A percentile compares a stretch with the other conserved stretches of the same genome.
Evolutionary conservation across 2,113 vertebrate species (phyloP).

Genomic region (Ursus arctos): DNA sequence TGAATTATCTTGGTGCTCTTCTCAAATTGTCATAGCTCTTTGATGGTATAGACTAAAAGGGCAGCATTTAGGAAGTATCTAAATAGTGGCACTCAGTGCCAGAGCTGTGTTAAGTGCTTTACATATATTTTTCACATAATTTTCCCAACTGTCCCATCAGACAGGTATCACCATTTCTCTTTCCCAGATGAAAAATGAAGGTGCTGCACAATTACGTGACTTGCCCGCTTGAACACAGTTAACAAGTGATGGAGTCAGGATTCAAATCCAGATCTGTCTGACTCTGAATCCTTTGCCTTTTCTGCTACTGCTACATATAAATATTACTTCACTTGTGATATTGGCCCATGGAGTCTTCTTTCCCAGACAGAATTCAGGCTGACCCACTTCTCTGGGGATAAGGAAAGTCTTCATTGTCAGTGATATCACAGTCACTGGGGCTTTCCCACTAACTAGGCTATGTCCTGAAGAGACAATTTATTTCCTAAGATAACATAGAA

Average conservation of each 20-base stretch:
- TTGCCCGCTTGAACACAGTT: neutral
- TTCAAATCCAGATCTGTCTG: neutral
- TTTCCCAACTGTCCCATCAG: neutral
- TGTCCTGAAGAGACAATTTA: neutral
- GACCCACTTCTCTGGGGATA: neutral
- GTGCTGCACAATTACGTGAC: neutral
- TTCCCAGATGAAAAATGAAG: neutral
- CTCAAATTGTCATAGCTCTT: neutral
- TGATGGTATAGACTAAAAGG: neutral
- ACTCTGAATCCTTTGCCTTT: slow-evolving; percentile 32
- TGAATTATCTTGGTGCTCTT: neutral
- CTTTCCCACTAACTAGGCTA: neutral
- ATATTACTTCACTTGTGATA: neutral
- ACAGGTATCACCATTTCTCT: neutral
- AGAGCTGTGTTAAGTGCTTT: neutral
- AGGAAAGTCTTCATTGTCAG: neutral
- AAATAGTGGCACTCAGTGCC: neutral
- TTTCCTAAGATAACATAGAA: slow-evolving; percentile 35
- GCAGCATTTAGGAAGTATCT: neutral
- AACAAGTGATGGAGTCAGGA: neutral
- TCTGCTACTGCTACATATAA: neutral
- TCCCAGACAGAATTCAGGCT: slow-evolving; percentile 1
- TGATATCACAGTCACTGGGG: neutral
- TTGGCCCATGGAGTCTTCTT: neutral
- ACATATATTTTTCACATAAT: slow-evolving; percentile 11